phyloP scores from a whole-genome alignment of 1,140 invertebrate species.

The Scaptodrosophila lebanonensis region DNA sequence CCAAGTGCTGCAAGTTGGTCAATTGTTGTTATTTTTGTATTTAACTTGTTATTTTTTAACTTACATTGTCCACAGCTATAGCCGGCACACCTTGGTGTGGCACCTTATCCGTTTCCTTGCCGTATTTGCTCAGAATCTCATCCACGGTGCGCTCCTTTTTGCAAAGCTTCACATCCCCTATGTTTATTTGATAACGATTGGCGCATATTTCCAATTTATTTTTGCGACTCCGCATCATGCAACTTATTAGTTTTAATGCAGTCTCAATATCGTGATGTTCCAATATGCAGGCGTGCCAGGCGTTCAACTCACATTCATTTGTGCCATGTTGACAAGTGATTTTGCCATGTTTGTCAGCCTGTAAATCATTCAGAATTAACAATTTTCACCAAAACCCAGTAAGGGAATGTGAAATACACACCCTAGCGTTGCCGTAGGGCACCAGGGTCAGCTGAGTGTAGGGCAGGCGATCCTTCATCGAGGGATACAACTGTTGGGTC shows the following conservation, averaged over 20 bases:
- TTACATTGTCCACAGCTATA: slow-evolving; percentile 42
- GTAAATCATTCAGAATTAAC: not conserved
- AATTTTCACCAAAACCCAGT: no score
- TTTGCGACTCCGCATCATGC: slow-evolving; percentile 53
- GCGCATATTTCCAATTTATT: slow-evolving; percentile 44
- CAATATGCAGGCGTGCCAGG: slow-evolving; percentile 70
- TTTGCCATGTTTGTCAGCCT: slow-evolving; percentile 19
- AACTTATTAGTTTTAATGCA: slow-evolving; percentile 59
- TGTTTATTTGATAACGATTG: slow-evolving; percentile 32
- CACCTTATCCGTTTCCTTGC: slow-evolving; percentile 15
- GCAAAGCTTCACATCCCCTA: slow-evolving; percentile 38
- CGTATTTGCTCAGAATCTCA: slow-evolving; percentile 48
- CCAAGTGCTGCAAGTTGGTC: slow-evolving; percentile 13
- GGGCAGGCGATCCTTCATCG: slow-evolving; percentile 13
- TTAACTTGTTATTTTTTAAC: not conserved
- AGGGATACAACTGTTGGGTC: slow-evolving; percentile 17
- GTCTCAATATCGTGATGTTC: slow-evolving; percentile 44
- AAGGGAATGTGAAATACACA: no score
- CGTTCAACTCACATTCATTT: slow-evolving; percentile 66
- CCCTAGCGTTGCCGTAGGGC: slow-evolving; percentile 43
- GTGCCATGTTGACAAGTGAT: slow-evolving; percentile 61
- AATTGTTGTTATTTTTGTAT: not conserved
- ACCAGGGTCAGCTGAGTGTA: slow-evolving; percentile 34
- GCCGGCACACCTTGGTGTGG: slow-evolving; percentile 33
- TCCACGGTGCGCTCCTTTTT: slow-evolving; percentile 17